Conservation (phyloP, 2,113 vertebrate genomes). For the Bufo bufo region DNA sequence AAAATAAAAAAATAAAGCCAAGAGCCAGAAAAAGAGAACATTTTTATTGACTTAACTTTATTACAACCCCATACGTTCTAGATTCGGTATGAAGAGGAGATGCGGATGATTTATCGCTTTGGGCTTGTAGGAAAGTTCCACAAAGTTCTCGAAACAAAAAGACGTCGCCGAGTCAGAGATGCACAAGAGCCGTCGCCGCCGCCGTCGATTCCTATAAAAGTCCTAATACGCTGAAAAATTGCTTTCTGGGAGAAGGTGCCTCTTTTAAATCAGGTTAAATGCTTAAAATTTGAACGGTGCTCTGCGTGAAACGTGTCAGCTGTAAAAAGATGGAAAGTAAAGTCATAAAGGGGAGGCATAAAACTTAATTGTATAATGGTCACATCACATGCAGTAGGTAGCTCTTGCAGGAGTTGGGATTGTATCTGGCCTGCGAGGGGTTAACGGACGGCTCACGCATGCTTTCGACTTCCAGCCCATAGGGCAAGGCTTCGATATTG, state of each 20-base stretch:
- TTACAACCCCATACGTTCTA: not conserved
- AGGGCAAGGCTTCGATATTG: not conserved
- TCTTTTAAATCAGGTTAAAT: slow-evolving; percentile 51
- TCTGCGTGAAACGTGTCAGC: not conserved
- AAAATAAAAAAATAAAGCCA: not conserved
- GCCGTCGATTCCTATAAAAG: slow-evolving; percentile 26
- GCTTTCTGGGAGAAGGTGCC: slow-evolving; percentile 22
- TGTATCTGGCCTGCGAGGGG: not conserved
- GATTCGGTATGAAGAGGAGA: not conserved
- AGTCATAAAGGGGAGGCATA: slow-evolving; percentile 26
- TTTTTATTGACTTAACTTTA: slow-evolving; percentile 18
- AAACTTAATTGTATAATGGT: slow-evolving; percentile 33
- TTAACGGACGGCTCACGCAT: not conserved
- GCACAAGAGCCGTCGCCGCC: not conserved
- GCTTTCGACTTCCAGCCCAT: not conserved
- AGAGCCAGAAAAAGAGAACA: slow-evolving; percentile 1
- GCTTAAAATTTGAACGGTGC: slow-evolving; percentile 33
- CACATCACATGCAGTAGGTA: not conserved
- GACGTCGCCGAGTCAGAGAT: not conserved
- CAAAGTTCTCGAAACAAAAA: slow-evolving; percentile 24
- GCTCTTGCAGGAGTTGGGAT: too few relatives aligned
- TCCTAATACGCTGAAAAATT: slow-evolving; percentile 39
- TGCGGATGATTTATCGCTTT: slow-evolving; percentile 10
- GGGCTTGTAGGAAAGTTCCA: slow-evolving; percentile 17
- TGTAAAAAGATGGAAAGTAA: slow-evolving; percentile 35